Evolutionary conservation across 2,113 vertebrate species (phyloP).

Genomic region (Platysteira castanea): DNA sequence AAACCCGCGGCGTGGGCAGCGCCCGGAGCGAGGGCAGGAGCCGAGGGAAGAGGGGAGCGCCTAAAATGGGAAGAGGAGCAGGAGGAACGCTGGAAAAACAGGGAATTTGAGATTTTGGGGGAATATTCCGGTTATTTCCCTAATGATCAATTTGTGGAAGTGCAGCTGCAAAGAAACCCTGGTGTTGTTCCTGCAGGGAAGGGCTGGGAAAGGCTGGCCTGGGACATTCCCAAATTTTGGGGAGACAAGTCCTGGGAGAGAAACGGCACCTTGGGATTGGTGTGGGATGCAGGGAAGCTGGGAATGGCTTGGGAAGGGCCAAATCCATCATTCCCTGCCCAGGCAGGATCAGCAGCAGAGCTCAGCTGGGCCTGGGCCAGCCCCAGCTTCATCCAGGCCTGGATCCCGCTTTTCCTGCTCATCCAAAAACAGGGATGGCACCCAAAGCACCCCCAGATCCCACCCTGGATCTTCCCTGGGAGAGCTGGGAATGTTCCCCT

Average conservation of each 20-base stretch:
- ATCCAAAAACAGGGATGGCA: background rate
- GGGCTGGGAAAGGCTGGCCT: background rate
- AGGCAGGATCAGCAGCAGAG: background rate
- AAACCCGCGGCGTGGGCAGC: background rate
- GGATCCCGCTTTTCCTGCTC: background rate
- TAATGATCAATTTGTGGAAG: fast-evolving
- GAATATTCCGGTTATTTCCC: background rate
- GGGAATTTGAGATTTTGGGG: background rate
- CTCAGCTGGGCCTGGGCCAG: background rate
- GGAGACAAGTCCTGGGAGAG: background rate
- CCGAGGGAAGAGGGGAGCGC: background rate
- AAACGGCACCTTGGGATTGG: fast-evolving
- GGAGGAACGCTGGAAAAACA: background rate
- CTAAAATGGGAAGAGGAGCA: background rate
- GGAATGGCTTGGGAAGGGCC: background rate
- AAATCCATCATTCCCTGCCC: fast-evolving
- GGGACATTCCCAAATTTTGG: background rate
- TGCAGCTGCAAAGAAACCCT: background rate
- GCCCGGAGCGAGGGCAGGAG: background rate
- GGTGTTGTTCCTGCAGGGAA: background rate
- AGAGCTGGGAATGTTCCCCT: background rate
- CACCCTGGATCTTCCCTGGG: background rate
- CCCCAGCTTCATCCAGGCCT: fast-evolving
- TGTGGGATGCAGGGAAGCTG: background rate
- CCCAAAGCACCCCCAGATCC: background rate